phyloP scores from a whole-genome alignment of 2,888 invertebrate genomes.

The Trichopria drosophilae region DNA sequence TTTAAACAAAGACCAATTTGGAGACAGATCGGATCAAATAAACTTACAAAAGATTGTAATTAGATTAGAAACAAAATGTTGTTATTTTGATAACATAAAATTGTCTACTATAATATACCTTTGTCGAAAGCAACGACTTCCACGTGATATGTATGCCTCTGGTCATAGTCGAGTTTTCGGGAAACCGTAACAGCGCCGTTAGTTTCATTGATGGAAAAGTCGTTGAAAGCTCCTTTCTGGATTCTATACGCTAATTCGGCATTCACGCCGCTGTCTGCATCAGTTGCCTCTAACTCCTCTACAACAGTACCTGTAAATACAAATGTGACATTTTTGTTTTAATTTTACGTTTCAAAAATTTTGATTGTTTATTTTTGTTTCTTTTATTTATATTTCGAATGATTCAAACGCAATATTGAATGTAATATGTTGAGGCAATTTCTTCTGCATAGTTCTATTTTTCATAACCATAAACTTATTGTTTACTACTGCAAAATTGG shows the following conservation, averaged over 20 bases:
- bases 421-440: too few species aligned
- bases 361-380: too few species aligned
- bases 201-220: conserved; percentile 77
- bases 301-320: conserved; percentile 70
- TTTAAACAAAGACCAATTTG: too few species aligned
- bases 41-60: too few species aligned
- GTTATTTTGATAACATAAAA: not conserved
- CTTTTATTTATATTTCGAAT: conserved; percentile 5
- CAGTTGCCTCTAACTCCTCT: conserved; percentile 75
- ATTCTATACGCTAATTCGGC: conserved; percentile 80
- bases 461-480: too few species aligned
- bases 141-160: conserved; percentile 76
- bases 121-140: conserved; percentile 81
- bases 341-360: too few species aligned
- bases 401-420: too few species aligned
- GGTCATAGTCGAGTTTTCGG: conserved; percentile 80
- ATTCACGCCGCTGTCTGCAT: conserved; percentile 85
- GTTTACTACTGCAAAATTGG: too few species aligned
- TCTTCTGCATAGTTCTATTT: too few species aligned
- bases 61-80: too few species aligned
- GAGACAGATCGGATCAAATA: too few species aligned
- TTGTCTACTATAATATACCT: conserved; percentile 58
- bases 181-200: conserved; percentile 78
- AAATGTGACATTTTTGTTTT: not conserved
- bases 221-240: conserved; percentile 81